These are phyloP conservation scores for Pseudopodoces humilis DNA, from an alignment of 2,113 vertebrate species.

Conservation along the genomic window DNA sequence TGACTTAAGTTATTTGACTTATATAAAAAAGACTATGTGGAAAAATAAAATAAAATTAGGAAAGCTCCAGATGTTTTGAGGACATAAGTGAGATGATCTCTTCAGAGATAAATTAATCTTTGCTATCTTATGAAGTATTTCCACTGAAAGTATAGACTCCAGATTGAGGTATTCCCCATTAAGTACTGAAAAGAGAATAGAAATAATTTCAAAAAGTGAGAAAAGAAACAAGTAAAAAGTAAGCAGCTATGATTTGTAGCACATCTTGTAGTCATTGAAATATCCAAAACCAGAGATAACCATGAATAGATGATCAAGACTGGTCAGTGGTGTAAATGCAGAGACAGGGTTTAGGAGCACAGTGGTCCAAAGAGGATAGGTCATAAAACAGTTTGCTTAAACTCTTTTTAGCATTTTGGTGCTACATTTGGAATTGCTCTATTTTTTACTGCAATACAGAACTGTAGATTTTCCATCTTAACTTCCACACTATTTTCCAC, in stretches of 20 bases:
- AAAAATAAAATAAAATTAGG: neutral
- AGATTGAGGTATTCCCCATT: neutral
- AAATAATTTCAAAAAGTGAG: neutral
- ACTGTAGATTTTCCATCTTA: neutral
- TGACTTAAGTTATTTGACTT: neutral
- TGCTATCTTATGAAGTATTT: neutral
- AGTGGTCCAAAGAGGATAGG: neutral
- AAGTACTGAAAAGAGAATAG: neutral
- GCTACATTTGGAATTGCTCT: neutral
- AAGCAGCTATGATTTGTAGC: neutral
- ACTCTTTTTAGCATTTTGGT: neutral
- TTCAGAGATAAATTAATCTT: neutral
- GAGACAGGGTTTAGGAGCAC: neutral
- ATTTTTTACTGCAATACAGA: neutral
- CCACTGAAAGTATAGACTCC: neutral
- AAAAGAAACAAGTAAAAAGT: neutral
- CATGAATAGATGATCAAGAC: neutral
- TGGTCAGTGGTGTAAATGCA: neutral
- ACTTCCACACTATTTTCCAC: neutral
- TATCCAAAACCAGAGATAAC: neutral
- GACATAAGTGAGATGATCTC: neutral
- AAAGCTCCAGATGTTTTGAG: neutral
- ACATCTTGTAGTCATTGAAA: neutral
- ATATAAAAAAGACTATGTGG: neutral
- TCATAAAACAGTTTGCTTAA: neutral